Evolutionary conservation across 2,888 invertebrate species (phyloP).

Genomic region (Drosophila mulleri): DNA sequence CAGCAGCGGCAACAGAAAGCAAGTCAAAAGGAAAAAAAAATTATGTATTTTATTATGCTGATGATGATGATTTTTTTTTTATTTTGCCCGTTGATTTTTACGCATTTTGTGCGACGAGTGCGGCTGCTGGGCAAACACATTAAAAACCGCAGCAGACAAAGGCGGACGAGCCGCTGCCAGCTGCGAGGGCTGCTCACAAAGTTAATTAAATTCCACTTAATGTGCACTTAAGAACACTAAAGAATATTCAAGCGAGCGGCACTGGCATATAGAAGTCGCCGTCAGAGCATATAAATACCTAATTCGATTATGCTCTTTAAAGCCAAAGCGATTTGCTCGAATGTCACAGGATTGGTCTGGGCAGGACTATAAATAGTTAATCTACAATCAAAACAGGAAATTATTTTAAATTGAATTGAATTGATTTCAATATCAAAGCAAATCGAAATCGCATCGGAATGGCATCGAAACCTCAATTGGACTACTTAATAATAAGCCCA

Average conservation of each 20-base stretch:
- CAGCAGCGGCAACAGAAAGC: constrained; percentile 3
- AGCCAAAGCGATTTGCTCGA: neutral
- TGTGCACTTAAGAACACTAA: neutral
- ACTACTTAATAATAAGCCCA: too few relatives aligned
- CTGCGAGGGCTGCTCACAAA: constrained; percentile 23
- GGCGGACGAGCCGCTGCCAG: neutral
- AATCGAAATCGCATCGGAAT: neutral
- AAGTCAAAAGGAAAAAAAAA: constrained; percentile 30
- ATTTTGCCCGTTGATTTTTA: constrained; percentile 45
- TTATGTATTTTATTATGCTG: constrained; percentile 68
- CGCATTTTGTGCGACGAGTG: constrained; percentile 66
- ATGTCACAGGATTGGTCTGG: too few relatives aligned
- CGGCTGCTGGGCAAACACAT: constrained; percentile 38
- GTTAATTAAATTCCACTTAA: constrained; percentile 2
- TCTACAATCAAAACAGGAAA: neutral
- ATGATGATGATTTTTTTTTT: constrained; percentile 51
- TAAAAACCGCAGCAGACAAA: constrained; percentile 37
- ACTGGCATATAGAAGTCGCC: neutral
- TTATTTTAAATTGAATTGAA: neutral
- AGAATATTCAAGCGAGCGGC: neutral
- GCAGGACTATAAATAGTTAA: too few relatives aligned
- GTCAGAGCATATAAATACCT: too few relatives aligned
- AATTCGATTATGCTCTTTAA: neutral
- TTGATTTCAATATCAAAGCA: neutral
- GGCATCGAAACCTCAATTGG: neutral